A percentile compares a stretch with the other conserved stretches of the same genome.
Conservation (phyloP, 2,797 vertebrate species). For the Ammospiza maritima region DNA sequence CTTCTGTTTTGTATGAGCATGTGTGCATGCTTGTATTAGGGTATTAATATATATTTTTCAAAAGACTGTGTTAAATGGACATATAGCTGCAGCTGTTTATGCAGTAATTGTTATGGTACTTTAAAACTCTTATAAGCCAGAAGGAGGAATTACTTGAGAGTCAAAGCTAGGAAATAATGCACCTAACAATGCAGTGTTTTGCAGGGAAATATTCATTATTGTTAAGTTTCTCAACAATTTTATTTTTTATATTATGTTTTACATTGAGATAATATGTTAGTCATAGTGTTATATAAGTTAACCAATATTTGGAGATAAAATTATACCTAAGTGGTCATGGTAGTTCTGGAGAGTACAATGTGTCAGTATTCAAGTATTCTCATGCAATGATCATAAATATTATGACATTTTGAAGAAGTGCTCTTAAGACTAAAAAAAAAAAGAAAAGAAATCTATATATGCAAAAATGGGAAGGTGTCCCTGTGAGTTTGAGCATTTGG, state of each 20-base stretch:
- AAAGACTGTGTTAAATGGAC: conserved; percentile 29
- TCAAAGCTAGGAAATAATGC: conserved; percentile 44
- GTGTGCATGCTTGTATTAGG: not conserved
- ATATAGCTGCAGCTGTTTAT: conserved; percentile 29
- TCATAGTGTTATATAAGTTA: not conserved
- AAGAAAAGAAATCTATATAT: not conserved
- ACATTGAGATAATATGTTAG: not conserved
- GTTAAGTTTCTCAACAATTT: not conserved
- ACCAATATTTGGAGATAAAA: conserved; percentile 21
- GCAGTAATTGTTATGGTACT: conserved; percentile 35
- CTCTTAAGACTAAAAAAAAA: conserved; percentile 12
- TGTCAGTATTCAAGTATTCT: conserved; percentile 35
- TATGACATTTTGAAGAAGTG: conserved; percentile 49
- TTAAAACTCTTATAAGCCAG: conserved; percentile 26
- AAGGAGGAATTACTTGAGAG: conserved; percentile 49
- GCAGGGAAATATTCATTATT: not conserved
- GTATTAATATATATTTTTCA: not conserved
- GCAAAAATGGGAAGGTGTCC: not conserved
- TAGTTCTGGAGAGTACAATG: not conserved
- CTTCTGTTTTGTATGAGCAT: not conserved
- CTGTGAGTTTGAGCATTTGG: not conserved
- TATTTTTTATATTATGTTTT: conserved; percentile 15
- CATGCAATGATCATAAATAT: conserved; percentile 53
- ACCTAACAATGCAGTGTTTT: conserved; percentile 17
- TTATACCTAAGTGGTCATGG: conserved; percentile 4